Conservation (phyloP, 1,140 invertebrate genomes). For the Polypedilum pembai region DNA sequence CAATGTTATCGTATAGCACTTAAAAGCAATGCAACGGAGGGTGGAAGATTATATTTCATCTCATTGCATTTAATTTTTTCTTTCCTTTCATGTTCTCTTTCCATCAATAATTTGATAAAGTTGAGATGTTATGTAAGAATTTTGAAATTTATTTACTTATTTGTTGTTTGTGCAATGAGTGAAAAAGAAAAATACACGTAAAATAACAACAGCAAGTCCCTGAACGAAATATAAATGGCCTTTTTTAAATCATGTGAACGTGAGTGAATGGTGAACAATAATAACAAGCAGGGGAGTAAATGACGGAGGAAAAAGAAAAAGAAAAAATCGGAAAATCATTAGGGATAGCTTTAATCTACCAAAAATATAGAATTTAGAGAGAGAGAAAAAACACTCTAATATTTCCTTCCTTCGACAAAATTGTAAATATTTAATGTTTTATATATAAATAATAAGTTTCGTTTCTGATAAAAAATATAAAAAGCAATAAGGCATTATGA, state of each 20-base stretch:
- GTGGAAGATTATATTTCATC: not conserved
- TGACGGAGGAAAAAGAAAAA: not conserved
- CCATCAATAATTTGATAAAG: too few relatives aligned
- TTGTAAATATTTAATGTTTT: not conserved
- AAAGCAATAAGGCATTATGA: too few relatives aligned
- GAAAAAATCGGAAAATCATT: slow-evolving; percentile 19
- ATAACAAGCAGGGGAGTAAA: not conserved
- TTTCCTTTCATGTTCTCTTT: not conserved
- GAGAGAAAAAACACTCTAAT: not conserved
- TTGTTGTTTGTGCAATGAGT: too few relatives aligned
- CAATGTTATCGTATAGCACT: slow-evolving; percentile 4
- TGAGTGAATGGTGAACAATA: slow-evolving; percentile 4
- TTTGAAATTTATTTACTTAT: too few relatives aligned
- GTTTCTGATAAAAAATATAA: too few relatives aligned
- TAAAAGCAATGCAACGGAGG: not conserved
- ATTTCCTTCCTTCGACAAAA: not conserved
- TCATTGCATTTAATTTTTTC: not conserved
- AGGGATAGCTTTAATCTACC: not conserved
- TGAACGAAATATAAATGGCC: slow-evolving; percentile 11
- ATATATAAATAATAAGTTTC: too few relatives aligned
- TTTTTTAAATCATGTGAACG: slow-evolving; percentile 13
- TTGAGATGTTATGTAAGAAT: too few relatives aligned
- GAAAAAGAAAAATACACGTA: too few relatives aligned
- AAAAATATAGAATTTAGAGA: not conserved
- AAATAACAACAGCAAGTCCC: not conserved